Percentiles rank a stretch among this genome's conserved stretches.
Conservation (phyloP, 2,113 vertebrate genomes). For the Solenodon paradoxus region DNA sequence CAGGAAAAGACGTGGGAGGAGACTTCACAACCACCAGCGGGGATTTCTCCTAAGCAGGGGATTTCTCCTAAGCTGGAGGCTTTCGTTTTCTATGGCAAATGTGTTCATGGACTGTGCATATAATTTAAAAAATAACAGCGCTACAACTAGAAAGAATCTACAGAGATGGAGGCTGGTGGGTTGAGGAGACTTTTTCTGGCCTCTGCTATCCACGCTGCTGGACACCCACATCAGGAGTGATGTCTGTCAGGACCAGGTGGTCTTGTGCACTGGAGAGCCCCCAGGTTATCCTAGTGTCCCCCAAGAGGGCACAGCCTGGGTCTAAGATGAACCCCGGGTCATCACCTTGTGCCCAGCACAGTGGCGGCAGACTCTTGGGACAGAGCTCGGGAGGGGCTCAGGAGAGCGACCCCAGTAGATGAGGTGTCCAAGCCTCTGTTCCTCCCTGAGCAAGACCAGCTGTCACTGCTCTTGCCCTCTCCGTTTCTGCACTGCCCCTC, state of each 20-base stretch:
- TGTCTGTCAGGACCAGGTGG: not conserved
- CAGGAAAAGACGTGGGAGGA: not conserved
- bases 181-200: not conserved
- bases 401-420: not conserved
- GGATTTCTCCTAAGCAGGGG: too few relatives aligned
- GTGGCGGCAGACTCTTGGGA: not conserved
- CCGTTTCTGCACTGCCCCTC: fast-evolving
- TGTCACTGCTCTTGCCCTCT: not conserved
- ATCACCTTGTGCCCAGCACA: not conserved
- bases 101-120: fast-evolving
- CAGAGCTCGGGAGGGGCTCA: not conserved
- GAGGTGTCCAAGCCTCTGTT: not conserved
- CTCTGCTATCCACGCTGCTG: not conserved
- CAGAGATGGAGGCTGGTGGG: not conserved
- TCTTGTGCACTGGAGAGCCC: not conserved
- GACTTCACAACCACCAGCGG: not conserved
- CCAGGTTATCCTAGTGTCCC: not conserved
- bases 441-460: not conserved
- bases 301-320: not conserved
- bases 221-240: too few relatives aligned
- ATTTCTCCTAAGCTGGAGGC: not conserved
- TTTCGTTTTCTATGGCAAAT: not conserved
- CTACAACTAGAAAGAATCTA: not conserved
- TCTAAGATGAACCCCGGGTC: not conserved
- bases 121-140: not conserved